A percentile compares a stretch with the other conserved stretches of the same genome.
Conservation (phyloP, 2,888 invertebrate species). For the Oligia fasciuncula region DNA sequence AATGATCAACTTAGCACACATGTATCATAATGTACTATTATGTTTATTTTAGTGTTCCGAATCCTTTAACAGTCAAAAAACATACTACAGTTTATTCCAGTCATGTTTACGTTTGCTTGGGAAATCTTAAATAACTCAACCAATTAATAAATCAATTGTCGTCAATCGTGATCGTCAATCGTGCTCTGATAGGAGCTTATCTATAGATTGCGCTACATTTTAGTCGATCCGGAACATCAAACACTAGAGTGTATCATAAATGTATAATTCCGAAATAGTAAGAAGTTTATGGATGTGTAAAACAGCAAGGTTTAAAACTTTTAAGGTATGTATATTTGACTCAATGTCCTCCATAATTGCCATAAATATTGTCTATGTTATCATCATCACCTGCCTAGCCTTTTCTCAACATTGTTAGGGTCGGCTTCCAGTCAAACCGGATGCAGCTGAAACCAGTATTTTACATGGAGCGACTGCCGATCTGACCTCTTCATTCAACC, state of each 20-base stretch:
- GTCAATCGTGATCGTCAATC: neutral
- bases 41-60: neutral
- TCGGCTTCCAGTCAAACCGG: no score
- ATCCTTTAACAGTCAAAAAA: neutral
- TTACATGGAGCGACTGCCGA: no score
- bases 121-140: slow-evolving; percentile 9
- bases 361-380: neutral
- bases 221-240: neutral
- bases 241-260: neutral
- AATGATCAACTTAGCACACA: no score
- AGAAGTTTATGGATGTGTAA: neutral
- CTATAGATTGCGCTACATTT: neutral
- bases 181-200: neutral
- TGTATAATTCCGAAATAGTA: neutral
- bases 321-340: neutral
- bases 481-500: no score
- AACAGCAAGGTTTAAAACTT: neutral
- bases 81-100: neutral
- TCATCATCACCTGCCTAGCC: no score
- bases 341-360: neutral
- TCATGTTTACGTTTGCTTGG: neutral
- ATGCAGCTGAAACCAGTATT: no score
- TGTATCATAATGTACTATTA: no score
- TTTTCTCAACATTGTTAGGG: no score
- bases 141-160: slow-evolving; percentile 20